These are phyloP conservation scores for Clostera curtula DNA, from an alignment of 2,888 invertebrate genomes.

Conservation along the genomic window DNA sequence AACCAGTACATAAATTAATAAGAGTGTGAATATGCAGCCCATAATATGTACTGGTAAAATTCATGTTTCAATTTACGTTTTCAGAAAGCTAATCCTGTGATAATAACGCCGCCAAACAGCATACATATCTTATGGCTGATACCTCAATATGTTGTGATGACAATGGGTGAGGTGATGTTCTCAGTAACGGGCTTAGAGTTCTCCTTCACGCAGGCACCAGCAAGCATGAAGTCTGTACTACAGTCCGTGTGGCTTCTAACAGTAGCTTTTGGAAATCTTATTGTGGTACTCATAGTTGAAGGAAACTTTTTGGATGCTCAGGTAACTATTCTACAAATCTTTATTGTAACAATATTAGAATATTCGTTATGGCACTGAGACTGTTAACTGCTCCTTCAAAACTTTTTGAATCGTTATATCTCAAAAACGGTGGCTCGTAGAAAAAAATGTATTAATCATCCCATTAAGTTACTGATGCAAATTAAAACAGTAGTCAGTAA, in stretches of 20 bases:
- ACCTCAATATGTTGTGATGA: constrained; percentile 95
- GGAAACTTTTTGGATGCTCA: constrained; percentile 83
- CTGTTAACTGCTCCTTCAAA: too few relatives aligned
- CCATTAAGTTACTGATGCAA: too few relatives aligned
- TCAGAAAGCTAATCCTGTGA: constrained; percentile 45
- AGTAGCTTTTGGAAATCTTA: constrained; percentile 93
- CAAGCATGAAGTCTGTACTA: constrained; percentile 94
- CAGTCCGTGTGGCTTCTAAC: constrained; percentile 95
- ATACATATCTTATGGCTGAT: constrained; percentile 89
- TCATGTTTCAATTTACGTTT: constrained; percentile 7
- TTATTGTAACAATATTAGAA: too few relatives aligned
- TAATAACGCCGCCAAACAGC: constrained; percentile 80
- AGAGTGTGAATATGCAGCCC: too few relatives aligned
- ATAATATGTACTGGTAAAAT: not conserved
- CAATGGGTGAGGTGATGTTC: constrained; percentile 96
- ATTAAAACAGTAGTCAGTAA: too few relatives aligned
- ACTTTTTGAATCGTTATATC: too few relatives aligned
- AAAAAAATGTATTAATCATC: too few relatives aligned
- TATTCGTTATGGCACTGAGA: too few relatives aligned
- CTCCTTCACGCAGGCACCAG: constrained; percentile 95
- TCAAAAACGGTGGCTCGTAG: too few relatives aligned
- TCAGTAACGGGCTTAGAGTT: constrained; percentile 97
- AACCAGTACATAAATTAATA: not conserved
- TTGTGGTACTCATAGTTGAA: constrained; percentile 93
- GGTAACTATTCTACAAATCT: constrained; percentile 69